Conservation (phyloP, 1,140 invertebrate species). For the Aphidius gifuensis region DNA sequence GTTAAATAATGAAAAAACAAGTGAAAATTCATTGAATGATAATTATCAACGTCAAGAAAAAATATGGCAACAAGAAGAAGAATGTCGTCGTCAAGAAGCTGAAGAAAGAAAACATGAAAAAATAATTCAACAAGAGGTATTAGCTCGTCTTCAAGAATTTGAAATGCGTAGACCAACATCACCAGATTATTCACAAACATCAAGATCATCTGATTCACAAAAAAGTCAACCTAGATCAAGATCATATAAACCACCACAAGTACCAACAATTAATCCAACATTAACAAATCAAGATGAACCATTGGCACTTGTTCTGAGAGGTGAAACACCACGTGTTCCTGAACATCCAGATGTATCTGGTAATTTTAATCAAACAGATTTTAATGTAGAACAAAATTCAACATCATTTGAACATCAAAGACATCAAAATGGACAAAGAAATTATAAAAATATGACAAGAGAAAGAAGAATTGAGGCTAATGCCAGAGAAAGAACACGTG, state of each 20-base stretch:
- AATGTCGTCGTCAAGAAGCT: slow-evolving; percentile 24
- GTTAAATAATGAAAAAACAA: slow-evolving; percentile 15
- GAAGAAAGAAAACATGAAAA: slow-evolving; percentile 25
- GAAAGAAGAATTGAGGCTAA: slow-evolving; percentile 91
- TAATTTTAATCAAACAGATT: slow-evolving; percentile 25
- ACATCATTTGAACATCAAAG: slow-evolving; percentile 21
- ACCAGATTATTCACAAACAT: slow-evolving; percentile 17
- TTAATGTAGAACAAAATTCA: not conserved
- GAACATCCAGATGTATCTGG: slow-evolving; percentile 52
- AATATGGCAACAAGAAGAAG: slow-evolving; percentile 23
- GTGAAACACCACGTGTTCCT: slow-evolving; percentile 56
- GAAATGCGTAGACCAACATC: slow-evolving; percentile 33
- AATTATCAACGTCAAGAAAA: slow-evolving; percentile 14
- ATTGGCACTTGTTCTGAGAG: slow-evolving; percentile 51
- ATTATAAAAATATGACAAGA: slow-evolving; percentile 93
- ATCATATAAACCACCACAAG: slow-evolving; percentile 3
- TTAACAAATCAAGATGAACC: slow-evolving; percentile 50
- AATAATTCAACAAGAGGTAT: slow-evolving; percentile 28
- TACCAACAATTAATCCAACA: slow-evolving; percentile 28
- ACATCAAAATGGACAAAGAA: slow-evolving; percentile 60
- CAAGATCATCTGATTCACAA: slow-evolving; percentile 6
- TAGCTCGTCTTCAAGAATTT: slow-evolving; percentile 29
- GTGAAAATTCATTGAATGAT: slow-evolving; percentile 3
- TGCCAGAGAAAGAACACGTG: slow-evolving; percentile 84
- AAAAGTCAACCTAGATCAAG: not conserved